Conservation (phyloP, 2,888 invertebrate species). For the Chelonus formosanus region DNA sequence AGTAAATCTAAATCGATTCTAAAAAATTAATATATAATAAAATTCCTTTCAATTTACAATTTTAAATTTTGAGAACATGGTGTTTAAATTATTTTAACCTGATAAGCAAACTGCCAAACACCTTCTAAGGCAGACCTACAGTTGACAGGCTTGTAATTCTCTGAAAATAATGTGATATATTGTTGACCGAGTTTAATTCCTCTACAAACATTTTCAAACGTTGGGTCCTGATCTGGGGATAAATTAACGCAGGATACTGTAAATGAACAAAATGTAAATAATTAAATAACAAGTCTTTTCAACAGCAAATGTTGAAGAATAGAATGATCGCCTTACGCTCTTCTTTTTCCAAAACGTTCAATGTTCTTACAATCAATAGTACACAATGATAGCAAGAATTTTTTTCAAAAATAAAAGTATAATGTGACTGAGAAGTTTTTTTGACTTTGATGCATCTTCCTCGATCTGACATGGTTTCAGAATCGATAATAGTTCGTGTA, state of each 20-base stretch:
- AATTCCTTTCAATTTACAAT: no score
- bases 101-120: constrained; percentile 95
- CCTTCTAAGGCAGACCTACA: constrained; percentile 93
- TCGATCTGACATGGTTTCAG: constrained; percentile 78
- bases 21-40: constrained; percentile 47
- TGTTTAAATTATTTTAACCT: constrained; percentile 61
- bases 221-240: constrained; percentile 72
- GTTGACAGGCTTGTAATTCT: constrained; percentile 89
- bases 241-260: constrained; percentile 80
- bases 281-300: constrained; percentile 1
- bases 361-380: constrained; percentile 82
- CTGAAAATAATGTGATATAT: constrained; percentile 85
- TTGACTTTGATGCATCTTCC: constrained; percentile 78
- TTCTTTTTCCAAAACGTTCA: constrained; percentile 88
- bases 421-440: constrained; percentile 81
- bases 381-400: constrained; percentile 84
- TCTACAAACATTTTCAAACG: constrained; percentile 79
- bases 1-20: constrained; percentile 87
- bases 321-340: constrained; percentile 72
- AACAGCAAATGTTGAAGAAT: not conserved
- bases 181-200: constrained; percentile 82
- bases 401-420: constrained; percentile 81
- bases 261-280: constrained; percentile 43
- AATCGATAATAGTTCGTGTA: constrained; percentile 84
- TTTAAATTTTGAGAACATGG: no score